phyloP scores from a whole-genome alignment of 2,113 vertebrate species.

The Puma concolor region DNA sequence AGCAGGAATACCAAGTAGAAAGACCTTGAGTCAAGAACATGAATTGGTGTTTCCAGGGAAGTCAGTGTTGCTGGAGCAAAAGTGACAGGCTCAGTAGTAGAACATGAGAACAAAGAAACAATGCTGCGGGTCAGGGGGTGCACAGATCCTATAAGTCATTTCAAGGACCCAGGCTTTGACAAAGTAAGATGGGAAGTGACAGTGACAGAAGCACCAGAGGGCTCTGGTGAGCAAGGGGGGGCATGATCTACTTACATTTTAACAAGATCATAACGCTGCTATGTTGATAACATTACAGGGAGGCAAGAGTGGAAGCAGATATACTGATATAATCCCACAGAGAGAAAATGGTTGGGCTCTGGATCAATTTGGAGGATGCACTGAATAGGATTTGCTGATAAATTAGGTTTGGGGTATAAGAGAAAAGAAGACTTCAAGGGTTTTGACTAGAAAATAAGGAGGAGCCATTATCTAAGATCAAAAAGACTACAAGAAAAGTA shows the following conservation, averaged over 20 bases:
- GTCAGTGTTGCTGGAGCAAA: background rate
- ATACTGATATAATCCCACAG: background rate
- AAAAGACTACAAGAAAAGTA: background rate
- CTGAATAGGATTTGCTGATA: background rate
- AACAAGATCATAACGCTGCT: background rate
- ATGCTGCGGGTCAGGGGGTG: background rate
- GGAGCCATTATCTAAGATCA: background rate
- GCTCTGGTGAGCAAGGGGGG: background rate
- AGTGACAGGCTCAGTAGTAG: background rate
- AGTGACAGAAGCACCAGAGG: background rate
- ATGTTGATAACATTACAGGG: background rate
- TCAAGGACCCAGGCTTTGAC: background rate
- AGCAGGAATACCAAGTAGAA: background rate
- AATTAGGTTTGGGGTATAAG: background rate
- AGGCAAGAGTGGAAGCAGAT: background rate
- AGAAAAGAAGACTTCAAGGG: background rate
- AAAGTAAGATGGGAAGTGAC: background rate
- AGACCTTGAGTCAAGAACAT: background rate
- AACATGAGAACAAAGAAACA: background rate
- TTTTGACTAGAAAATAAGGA: slow-evolving; percentile 30
- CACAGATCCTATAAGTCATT: background rate
- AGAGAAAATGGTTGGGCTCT: background rate
- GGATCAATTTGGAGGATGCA: background rate
- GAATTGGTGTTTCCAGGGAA: background rate
- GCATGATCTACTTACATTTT: background rate